phyloP scores from a whole-genome alignment of 2,888 invertebrate species.

The Diaperis boleti region DNA sequence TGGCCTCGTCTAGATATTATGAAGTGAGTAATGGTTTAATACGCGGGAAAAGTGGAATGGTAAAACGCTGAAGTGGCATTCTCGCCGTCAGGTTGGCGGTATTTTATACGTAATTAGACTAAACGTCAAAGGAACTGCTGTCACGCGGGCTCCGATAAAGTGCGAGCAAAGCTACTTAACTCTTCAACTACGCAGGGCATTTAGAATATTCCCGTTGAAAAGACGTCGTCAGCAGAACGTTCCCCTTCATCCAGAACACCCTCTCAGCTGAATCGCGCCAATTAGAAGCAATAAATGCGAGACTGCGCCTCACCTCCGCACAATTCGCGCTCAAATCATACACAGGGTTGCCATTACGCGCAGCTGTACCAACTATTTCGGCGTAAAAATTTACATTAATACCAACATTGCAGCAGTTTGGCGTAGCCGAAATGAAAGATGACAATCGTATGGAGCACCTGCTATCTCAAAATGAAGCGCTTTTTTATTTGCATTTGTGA shows the following conservation, averaged over 20 bases:
- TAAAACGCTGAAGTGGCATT: conserved; percentile 37
- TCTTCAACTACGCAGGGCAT: conserved; percentile 22
- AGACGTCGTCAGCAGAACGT: conserved; percentile 28
- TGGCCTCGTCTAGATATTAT: conserved; percentile 10
- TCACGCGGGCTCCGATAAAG: conserved; percentile 36
- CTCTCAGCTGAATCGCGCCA: conserved; percentile 20
- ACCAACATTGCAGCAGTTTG: no score
- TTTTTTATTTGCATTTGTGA: no score
- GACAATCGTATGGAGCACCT: conserved; percentile 10
- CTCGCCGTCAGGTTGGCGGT: conserved; percentile 30
- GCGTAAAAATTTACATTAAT: conserved; percentile 23
- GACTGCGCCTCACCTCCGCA: not conserved
- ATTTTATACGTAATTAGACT: conserved; percentile 46
- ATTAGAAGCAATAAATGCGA: conserved; percentile 31
- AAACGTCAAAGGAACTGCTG: conserved; percentile 48
- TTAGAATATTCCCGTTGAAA: conserved; percentile 15
- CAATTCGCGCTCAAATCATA: not conserved
- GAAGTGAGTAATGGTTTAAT: conserved; percentile 32
- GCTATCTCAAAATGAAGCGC: not conserved
- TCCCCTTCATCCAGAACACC: conserved; percentile 10
- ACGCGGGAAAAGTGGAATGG: conserved; percentile 22
- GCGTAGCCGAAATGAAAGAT: conserved; percentile 6
- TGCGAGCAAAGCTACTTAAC: conserved; percentile 38
- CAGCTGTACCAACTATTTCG: conserved; percentile 17
- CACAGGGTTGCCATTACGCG: conserved; percentile 13